phyloP scores from a whole-genome alignment of 1,140 invertebrate genomes.

The Papilio glaucus region DNA sequence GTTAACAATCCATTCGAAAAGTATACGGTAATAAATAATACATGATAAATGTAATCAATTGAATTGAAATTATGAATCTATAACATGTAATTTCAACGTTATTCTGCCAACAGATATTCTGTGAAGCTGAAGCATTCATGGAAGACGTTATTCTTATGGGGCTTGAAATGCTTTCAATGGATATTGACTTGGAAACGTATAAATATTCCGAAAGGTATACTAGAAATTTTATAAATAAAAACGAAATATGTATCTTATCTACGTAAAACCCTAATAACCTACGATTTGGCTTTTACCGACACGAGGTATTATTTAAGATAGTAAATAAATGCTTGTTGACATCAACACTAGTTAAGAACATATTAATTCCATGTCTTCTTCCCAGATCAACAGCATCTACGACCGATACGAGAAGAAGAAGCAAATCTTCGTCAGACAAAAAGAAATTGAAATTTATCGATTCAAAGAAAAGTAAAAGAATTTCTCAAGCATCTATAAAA shows the following conservation, averaged over 20 bases:
- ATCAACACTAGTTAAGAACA: no score
- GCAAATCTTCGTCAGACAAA: constrained; percentile 58
- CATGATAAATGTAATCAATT: not conserved
- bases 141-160: constrained; percentile 73
- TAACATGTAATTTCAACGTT: not conserved
- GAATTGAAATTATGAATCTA: not conserved
- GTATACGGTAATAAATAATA: constrained; percentile 60
- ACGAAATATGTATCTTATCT: constrained; percentile 56
- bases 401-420: constrained; percentile 63
- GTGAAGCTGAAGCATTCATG: constrained; percentile 74
- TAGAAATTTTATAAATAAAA: not conserved
- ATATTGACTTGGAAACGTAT: constrained; percentile 63
- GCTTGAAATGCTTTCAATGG: constrained; percentile 74
- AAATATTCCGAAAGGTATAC: constrained; percentile 56
- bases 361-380: not conserved
- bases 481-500: constrained; percentile 56
- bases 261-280: constrained; percentile 58
- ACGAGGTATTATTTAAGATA: no score
- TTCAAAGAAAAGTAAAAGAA: constrained; percentile 53
- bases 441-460: constrained; percentile 53
- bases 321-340: no score
- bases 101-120: constrained; percentile 52
- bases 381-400: constrained; percentile 62
- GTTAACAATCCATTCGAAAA: constrained; percentile 72
- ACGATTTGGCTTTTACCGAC: constrained; percentile 46